These are phyloP conservation scores for Mandrillus leucophaeus DNA, from an alignment of 2,113 vertebrate species.

Conservation along the genomic window DNA sequence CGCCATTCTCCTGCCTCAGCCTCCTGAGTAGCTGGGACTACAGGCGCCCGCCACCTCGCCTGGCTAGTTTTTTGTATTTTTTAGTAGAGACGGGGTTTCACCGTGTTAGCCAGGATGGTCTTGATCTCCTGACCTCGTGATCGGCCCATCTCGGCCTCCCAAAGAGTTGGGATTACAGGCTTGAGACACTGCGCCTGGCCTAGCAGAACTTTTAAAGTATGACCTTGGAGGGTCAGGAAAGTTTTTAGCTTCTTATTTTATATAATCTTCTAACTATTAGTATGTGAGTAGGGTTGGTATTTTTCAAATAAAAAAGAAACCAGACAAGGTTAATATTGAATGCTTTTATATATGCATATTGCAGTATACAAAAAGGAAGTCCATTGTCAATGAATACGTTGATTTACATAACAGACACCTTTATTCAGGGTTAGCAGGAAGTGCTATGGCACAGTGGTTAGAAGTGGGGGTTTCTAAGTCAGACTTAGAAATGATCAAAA, in stretches of 20 bases:
- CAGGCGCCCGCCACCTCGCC: too few relatives aligned
- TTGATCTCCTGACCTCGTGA: too few relatives aligned
- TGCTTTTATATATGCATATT: conserved; percentile 10
- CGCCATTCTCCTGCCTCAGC: too few relatives aligned
- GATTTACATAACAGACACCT: conserved; percentile 68
- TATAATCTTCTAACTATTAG: background rate
- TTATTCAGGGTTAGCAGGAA: conserved; percentile 55
- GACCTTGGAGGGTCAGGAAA: background rate
- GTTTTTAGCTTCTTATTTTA: conserved; percentile 34
- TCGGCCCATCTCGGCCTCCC: too few relatives aligned
- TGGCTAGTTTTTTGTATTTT: too few relatives aligned
- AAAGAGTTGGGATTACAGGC: too few relatives aligned
- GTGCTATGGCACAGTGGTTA: conserved; percentile 66
- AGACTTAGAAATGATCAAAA: conserved; percentile 8
- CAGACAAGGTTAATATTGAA: background rate
- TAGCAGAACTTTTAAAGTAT: conserved; percentile 24
- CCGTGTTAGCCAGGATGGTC: too few relatives aligned
- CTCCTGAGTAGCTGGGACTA: too few relatives aligned
- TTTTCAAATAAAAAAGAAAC: conserved; percentile 56
- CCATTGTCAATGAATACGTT: background rate
- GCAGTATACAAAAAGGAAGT: conserved; percentile 67
- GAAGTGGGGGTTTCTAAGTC: conserved; percentile 37
- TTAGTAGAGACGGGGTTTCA: too few relatives aligned
- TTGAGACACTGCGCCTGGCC: background rate
- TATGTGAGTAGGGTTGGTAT: background rate